A percentile compares a stretch with the other conserved stretches of the same genome.
phyloP scores from a whole-genome alignment of 2,888 invertebrate genomes.

The Agrochola lota region DNA sequence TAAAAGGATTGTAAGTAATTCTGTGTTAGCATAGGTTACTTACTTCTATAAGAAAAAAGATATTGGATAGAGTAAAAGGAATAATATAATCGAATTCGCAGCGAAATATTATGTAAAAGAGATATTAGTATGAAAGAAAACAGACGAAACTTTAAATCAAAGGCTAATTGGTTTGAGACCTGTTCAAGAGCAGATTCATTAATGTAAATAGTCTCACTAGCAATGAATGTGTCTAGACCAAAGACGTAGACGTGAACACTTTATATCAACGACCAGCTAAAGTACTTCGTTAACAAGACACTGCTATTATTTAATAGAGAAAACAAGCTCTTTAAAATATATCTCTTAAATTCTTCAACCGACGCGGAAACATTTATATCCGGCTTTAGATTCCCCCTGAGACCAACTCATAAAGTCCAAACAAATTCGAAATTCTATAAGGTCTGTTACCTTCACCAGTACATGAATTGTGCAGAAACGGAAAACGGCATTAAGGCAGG shows the following conservation, averaged over 20 bases:
- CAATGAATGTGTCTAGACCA: constrained; percentile 34
- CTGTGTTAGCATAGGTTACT: background rate
- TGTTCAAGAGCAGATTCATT: constrained; percentile 1
- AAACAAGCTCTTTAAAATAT: background rate
- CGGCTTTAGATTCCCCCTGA: constrained; percentile 10
- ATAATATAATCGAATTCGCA: too few species aligned
- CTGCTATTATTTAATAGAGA: background rate
- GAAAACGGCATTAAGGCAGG: constrained; percentile 40
- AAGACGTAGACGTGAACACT: background rate
- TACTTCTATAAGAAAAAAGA: background rate
- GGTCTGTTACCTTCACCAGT: constrained; percentile 42
- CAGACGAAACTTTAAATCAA: background rate
- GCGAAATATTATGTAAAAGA: background rate
- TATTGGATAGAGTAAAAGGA: background rate
- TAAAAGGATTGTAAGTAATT: background rate
- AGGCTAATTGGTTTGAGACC: constrained; percentile 8
- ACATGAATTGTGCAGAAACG: constrained; percentile 44
- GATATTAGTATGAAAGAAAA: background rate
- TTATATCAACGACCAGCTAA: background rate
- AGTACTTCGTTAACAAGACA: background rate
- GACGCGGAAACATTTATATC: constrained; percentile 33
- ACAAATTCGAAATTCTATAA: constrained; percentile 55
- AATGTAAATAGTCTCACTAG: background rate
- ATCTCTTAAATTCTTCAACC: constrained; percentile 5
- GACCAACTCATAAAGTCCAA: constrained; percentile 49